Evolutionary conservation across 1,140 invertebrate genomes (phyloP).

Genomic region (Hirudo medicinalis): DNA sequence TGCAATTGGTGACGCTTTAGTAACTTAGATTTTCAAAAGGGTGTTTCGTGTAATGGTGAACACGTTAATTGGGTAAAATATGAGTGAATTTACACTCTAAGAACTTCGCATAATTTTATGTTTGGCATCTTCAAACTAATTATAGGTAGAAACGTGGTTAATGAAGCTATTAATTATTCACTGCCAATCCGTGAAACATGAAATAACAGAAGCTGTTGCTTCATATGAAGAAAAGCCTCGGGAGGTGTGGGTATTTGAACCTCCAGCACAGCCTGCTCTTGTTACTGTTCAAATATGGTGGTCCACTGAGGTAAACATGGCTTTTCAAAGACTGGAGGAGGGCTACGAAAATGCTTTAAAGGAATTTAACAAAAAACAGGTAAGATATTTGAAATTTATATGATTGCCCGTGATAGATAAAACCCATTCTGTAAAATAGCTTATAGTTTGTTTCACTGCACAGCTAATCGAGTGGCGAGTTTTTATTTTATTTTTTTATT

Average conservation of each 20-base stretch:
- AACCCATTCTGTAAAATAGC: too few species aligned
- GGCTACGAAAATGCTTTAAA: conserved; percentile 91
- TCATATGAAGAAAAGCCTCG: conserved; percentile 84
- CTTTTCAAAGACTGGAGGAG: conserved; percentile 72
- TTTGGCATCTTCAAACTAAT: neutral
- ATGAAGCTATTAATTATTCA: conserved; percentile 69
- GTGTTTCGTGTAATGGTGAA: too few species aligned
- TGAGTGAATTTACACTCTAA: too few species aligned
- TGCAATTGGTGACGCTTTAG: too few species aligned
- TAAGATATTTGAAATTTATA: conserved; percentile 28
- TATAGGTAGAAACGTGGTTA: conserved; percentile 76
- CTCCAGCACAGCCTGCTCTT: conserved; percentile 21
- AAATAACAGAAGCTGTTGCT: conserved; percentile 69
- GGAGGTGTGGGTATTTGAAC: conserved; percentile 74
- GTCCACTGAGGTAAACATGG: conserved; percentile 84
- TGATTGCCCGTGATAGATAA: too few species aligned
- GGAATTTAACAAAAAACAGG: conserved; percentile 90
- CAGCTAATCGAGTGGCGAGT: too few species aligned
- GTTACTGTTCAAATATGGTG: conserved; percentile 76
- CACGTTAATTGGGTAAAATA: too few species aligned
- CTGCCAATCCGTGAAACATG: conserved; percentile 62
- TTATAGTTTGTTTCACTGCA: too few species aligned
- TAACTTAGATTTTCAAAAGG: too few species aligned
- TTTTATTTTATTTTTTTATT: too few species aligned
- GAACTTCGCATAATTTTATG: too few species aligned